These are phyloP conservation scores for Amblyraja radiata DNA, from an alignment of 2,797 vertebrate species.

Conservation along the genomic window DNA sequence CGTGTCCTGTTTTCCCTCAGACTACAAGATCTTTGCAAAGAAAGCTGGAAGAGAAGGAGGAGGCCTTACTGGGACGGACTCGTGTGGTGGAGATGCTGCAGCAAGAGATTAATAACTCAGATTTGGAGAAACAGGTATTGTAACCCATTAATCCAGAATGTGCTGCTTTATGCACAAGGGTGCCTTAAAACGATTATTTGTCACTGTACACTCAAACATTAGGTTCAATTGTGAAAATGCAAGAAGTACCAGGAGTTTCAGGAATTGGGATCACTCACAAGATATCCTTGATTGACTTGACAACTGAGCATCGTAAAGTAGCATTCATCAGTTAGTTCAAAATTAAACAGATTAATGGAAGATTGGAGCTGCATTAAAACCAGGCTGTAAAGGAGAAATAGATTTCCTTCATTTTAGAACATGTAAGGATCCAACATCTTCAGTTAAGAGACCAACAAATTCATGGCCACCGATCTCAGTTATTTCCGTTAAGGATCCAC, in stretches of 20 bases:
- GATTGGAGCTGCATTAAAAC: not conserved
- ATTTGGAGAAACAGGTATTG: conserved; percentile 81
- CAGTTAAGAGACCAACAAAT: not conserved
- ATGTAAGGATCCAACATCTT: too few relatives aligned
- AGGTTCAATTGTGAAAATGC: not conserved
- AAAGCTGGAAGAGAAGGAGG: conserved; percentile 75
- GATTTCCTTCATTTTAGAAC: not conserved
- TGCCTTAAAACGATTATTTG: not conserved
- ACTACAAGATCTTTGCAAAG: conserved; percentile 61
- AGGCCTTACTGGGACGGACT: conserved; percentile 64
- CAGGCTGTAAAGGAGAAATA: not conserved
- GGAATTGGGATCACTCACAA: not conserved
- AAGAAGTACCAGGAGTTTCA: not conserved
- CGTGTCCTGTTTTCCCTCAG: conserved; percentile 40
- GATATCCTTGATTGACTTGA: not conserved
- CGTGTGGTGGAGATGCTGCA: conserved; percentile 81
- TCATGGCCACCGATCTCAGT: not conserved
- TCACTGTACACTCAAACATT: not conserved
- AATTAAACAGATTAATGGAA: not conserved
- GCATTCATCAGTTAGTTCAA: not conserved
- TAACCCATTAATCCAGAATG: not conserved
- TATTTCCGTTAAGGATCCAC: not conserved
- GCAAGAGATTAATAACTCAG: conserved; percentile 69
- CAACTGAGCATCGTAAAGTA: not conserved
- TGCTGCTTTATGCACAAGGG: not conserved